Percentiles rank a stretch among this genome's conserved stretches.
phyloP scores from a whole-genome alignment of 2,888 invertebrate genomes.

The Tinea trinotella region DNA sequence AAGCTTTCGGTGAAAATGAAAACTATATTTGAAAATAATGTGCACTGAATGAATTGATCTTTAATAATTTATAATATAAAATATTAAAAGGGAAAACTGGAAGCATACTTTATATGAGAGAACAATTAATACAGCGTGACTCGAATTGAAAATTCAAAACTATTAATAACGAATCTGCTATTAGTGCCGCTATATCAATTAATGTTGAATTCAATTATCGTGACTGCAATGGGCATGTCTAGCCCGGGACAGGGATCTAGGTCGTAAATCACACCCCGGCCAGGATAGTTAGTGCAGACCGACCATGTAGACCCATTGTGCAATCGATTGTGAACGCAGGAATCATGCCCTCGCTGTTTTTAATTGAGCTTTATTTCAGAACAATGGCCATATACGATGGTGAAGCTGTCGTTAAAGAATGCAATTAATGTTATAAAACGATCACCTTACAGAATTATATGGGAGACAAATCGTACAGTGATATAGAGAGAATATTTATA shows the following conservation, averaged over 20 bases:
- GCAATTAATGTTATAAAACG: conserved; percentile 4
- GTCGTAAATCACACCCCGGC: conserved; percentile 40
- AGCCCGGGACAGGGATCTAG: conserved; percentile 33
- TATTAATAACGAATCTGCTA: conserved; percentile 36
- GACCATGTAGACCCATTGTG: conserved; percentile 28
- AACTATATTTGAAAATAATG: no score
- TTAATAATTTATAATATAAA: no score
- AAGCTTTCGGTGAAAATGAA: no score
- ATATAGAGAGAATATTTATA: no score
- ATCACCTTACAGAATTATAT: neutral
- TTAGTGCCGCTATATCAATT: conserved; percentile 54
- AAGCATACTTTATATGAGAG: no score
- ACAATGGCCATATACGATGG: conserved; percentile 24
- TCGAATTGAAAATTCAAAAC: conserved; percentile 2
- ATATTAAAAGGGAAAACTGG: no score
- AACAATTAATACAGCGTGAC: neutral
- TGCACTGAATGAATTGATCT: no score
- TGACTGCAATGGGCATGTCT: conserved; percentile 30
- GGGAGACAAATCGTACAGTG: no score
- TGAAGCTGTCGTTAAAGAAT: conserved; percentile 5
- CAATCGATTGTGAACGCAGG: conserved; percentile 47
- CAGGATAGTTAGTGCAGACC: conserved; percentile 18
- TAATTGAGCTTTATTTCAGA: conserved; percentile 29
- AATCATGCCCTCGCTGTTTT: conserved; percentile 32
- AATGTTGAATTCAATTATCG: conserved; percentile 46